Evolutionary conservation across 35 echinoderm and acorn worm species (phyloP).

Genomic region (Apostichopus parvimensis): DNA sequence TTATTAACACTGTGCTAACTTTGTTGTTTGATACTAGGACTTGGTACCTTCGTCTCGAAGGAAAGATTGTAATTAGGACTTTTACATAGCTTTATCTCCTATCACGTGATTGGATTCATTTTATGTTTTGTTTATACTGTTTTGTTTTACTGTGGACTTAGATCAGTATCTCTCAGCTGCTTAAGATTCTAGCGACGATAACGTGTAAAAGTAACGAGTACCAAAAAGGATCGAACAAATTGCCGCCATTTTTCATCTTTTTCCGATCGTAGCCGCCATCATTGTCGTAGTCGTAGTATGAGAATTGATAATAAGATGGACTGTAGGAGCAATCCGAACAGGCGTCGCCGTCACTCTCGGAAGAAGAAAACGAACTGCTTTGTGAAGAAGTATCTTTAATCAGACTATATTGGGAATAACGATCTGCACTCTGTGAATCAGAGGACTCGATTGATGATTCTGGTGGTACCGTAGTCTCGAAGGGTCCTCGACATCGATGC

Average conservation of each 20-base stretch:
- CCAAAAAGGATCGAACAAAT: not conserved
- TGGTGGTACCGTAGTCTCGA: constrained; percentile 1
- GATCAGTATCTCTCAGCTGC: too few species aligned
- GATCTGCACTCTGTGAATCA: not conserved
- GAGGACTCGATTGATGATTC: constrained; percentile 22
- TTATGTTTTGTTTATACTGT: too few species aligned
- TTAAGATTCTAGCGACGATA: not conserved
- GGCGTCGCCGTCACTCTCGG: not conserved
- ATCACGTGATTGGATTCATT: too few species aligned
- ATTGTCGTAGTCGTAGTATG: constrained; percentile 38
- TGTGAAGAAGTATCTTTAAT: not conserved
- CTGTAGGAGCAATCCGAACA: constrained; percentile 1
- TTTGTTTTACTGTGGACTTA: too few species aligned
- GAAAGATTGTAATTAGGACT: too few species aligned
- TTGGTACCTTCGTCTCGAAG: too few species aligned
- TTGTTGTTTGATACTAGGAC: too few species aligned
- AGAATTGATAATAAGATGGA: constrained; percentile 8
- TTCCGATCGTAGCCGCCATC: not conserved
- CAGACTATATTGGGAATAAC: constrained; percentile 30
- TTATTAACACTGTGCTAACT: too few species aligned
- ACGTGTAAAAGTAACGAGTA: not conserved
- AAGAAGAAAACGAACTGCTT: constrained; percentile 4
- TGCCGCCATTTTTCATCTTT: constrained; percentile 9
- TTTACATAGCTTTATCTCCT: too few species aligned
- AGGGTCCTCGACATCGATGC: constrained; percentile 18